These are phyloP conservation scores for Watsonalla binaria DNA, from an alignment of 2,888 invertebrate genomes.

Conservation along the genomic window DNA sequence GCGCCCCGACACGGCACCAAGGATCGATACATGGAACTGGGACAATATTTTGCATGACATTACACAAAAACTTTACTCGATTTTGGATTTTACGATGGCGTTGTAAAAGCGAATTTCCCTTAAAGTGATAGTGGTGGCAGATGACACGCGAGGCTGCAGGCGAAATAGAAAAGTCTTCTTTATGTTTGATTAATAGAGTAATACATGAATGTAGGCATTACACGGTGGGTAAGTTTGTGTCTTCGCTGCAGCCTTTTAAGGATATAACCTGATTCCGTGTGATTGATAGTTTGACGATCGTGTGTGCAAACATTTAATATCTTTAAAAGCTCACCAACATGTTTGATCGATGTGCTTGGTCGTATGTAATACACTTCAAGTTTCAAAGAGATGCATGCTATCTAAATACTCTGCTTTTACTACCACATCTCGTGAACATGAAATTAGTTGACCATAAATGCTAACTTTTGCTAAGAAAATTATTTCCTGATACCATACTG, in stretches of 20 bases:
- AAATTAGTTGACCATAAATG: too few species aligned
- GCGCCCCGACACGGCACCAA: slow-evolving; percentile 36
- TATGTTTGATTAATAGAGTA: background rate
- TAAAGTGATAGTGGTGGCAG: slow-evolving; percentile 14
- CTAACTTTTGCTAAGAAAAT: too few species aligned
- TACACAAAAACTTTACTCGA: slow-evolving; percentile 3
- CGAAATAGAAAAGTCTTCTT: slow-evolving; percentile 1
- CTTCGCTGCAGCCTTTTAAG: background rate
- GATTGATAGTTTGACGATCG: background rate
- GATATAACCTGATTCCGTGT: background rate
- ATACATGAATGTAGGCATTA: background rate
- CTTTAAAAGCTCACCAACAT: background rate
- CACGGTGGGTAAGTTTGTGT: background rate
- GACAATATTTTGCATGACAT: slow-evolving; percentile 35
- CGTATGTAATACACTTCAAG: too few species aligned
- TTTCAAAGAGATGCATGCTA: too few species aligned
- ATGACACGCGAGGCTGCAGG: slow-evolving; percentile 32
- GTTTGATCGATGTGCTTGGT: background rate
- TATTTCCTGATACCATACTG: too few species aligned
- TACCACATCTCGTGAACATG: too few species aligned
- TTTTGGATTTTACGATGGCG: slow-evolving; percentile 6
- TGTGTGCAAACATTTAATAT: background rate
- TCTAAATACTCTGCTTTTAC: too few species aligned
- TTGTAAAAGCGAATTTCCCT: background rate
- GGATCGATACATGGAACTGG: slow-evolving; percentile 51